Base-by-base conservation (phyloP, 2,888 invertebrate genomes). In the Salticus scenicus region DNA sequence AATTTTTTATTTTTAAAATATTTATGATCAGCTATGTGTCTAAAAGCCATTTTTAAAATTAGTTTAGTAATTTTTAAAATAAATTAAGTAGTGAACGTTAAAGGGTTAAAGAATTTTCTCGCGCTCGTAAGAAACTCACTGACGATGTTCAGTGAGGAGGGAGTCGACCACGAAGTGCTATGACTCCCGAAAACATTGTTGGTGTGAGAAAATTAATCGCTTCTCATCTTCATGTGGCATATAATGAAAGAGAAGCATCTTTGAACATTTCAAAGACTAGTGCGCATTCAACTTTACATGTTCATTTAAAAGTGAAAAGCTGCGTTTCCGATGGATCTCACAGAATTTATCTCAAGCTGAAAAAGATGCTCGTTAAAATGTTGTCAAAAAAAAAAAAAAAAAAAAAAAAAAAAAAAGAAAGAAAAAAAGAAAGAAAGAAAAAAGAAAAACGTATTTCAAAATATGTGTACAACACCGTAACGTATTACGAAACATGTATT, bases 371-470 rank as follows among this genome's bases (percentile, higher is more conserved):
- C 27, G 1, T 4, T 64, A 27, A 64, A 64, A 64, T 64, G 28
- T 1, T 64, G 27, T 10, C 64, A 64, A 14, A 28, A 27, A 64
- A 27, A 7, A 10, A 10, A 4, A 37, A 37, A 4, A 37, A 7
- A 7, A 7, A 4, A 37, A 4, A 7, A 10, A 10, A 4, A 37
- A 37, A 4, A 37, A 7, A 7, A 7, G 37, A 7, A 10, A 7
- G 37, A 37, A 37, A 37, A 7, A 10, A 7, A 7, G 37, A 4
- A 4, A 37, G 14, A 14, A 1, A 37, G 10, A 27, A 14, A 27
- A 64, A 64, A 64, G n/a, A 24, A 64, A 64, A 27, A 27, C 64
- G 64, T 27, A 0, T n/a, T 10, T 64, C 64, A 64, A 64, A 64
- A 4, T 28, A 64, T 27, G 64, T 64, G 1, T 64, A 64, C 20